Evolutionary conservation across 2,113 vertebrate genomes (phyloP), one percentile per base, ranked within the genome.

Genomic region (Hemicordylus capensis): DNA sequence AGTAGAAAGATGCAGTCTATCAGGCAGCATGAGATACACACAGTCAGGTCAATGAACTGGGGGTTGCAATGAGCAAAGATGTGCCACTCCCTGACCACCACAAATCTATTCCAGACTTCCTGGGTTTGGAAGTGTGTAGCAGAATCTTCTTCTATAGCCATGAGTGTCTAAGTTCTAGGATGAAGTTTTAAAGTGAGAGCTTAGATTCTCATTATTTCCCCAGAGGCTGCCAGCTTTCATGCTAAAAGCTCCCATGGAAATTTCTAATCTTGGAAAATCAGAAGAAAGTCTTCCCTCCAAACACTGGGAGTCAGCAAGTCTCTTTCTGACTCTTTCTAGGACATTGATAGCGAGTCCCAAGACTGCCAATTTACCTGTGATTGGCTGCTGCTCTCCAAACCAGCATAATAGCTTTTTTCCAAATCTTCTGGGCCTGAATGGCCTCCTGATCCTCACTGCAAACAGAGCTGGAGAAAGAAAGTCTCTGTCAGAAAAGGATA

Each of bases 371-470:
- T 95, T 85, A 98, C 99, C 98, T 98, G 96, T 99, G 98, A 96
- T 99, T 99, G 90, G 99, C 98, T 87, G 99, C 99, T 61, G 99
- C 99, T 95, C 99, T 98, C 99, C 99, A 99, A 89, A 99, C 99
- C 88, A 99, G 95, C 99, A 99, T 99, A 80, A 99, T 99, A 80
- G 99, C 98, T 94, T 99, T 99, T 95, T 99, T 99, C 99, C 99
- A 99, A 92, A 99, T 99, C 95, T 99, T 99, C 93, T 99, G 99
- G 51, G 99, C 99, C 94, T 99, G 98, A 88, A 99, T 98, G 0
- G 99, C 98, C 94, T 99, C 99, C 94, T 99, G 98, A 94, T 99
- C 99, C 91, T 99, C 99, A 86, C 98, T 99, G 89, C 98, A 99
- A 74, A 99, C 98, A 26, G 99, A 99, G 86, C 99, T 99, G 90